These are phyloP conservation scores for Salticus scenicus DNA, from an alignment of 2,888 invertebrate species.

Conservation along the genomic window DNA sequence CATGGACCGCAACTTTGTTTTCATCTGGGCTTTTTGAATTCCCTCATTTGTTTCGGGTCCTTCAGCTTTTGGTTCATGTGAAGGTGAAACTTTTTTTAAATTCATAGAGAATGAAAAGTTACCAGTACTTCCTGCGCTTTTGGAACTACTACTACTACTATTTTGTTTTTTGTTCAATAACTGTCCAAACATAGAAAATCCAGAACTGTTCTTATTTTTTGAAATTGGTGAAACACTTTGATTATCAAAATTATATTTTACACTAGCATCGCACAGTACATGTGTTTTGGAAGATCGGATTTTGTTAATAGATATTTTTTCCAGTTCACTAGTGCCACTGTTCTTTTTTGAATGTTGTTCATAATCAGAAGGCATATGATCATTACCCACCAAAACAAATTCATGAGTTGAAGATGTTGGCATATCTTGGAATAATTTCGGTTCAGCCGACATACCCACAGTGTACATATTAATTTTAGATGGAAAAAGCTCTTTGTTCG, in stretches of 20 bases:
- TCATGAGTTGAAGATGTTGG: neutral
- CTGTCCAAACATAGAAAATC: slow-evolving; percentile 10
- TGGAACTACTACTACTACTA: neutral
- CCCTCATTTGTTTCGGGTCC: slow-evolving; percentile 2
- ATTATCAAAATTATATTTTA: neutral
- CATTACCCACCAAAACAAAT: neutral
- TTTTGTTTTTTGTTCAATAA: slow-evolving; percentile 31
- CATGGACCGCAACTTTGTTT: slow-evolving; percentile 88
- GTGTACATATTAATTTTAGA: too few relatives aligned
- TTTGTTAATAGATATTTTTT: neutral
- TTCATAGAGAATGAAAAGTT: neutral
- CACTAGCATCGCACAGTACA: neutral
- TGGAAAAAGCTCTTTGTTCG: neutral
- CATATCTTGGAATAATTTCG: neutral
- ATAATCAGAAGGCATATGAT: neutral
- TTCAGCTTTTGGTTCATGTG: neutral
- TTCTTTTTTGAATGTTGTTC: neutral
- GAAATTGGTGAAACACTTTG: neutral
- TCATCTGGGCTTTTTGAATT: slow-evolving; percentile 81
- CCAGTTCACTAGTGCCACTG: neutral
- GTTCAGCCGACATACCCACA: neutral
- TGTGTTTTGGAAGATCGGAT: neutral
- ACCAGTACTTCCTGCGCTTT: neutral
- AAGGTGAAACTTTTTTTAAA: neutral
- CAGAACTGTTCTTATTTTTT: neutral